Base-by-base conservation (phyloP, 1,140 invertebrate genomes). In the Magallana ariakensis region DNA sequence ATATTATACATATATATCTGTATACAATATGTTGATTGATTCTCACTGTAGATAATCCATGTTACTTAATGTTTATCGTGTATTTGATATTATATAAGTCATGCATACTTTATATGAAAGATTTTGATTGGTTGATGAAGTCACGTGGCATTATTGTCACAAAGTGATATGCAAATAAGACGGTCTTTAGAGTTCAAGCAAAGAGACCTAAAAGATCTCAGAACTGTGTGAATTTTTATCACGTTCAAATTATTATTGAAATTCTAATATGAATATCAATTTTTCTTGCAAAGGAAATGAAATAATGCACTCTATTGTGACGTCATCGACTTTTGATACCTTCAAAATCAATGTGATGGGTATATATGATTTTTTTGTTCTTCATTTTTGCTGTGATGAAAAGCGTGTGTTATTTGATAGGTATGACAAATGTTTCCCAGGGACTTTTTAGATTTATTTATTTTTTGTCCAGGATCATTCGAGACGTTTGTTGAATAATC, bases 31-130 rank as follows among this genome's bases (percentile, higher is more conserved):
- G 66, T 75, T 75, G 19, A 46, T 46, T 46, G 33, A 46, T 26
- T 26, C 19, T 26, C 66, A 75, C 26, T 75, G 66, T 75, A 75
- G 66, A 75, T 75, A 75, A 75, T 75, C 33, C 66, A 75, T 75
- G 66, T 75, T 75, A 75, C 66, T 75, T 75, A 75, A 75, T 75
- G 66, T 75, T 75, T 75, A 75, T 33, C 9, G 19, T 75, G 22
- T 75, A 75, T 22, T 75, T 75, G 66, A 75, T 75, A 75, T 75
- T 75, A 75, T 75, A 9, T 75, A 75, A n/a, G 58, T 62, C 16
- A 75, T 75, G 66, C 66, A 75, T 75, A 75, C 22, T 33, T 75
- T 75, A 26, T 26, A 26, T 8, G 66, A 75, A 26, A 13, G 66
- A 75, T 75, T 19, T 19, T 75, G 66, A 75, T 75, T 75, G 22